phyloP scores from a whole-genome alignment of 2,113 vertebrate species.

The Kobus ellipsiprymnus region DNA sequence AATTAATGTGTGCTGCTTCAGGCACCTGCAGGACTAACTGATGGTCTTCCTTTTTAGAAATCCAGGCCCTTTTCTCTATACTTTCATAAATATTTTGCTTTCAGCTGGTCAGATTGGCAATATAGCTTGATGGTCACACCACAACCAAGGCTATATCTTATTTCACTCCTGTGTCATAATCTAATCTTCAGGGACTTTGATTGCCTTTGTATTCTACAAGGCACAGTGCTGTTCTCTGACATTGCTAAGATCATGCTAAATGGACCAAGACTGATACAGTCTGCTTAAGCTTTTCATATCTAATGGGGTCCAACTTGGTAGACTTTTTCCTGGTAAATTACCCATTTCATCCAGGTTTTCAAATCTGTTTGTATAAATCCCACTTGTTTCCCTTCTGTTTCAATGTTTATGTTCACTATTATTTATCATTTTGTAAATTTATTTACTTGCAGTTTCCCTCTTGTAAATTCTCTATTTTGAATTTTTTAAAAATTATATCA shows the following conservation, averaged over 20 bases:
- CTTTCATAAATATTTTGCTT: background rate
- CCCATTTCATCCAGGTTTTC: background rate
- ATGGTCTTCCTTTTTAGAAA: background rate
- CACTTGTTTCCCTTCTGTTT: background rate
- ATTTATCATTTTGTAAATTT: background rate
- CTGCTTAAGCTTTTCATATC: background rate
- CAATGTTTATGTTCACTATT: background rate
- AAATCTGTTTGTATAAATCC: background rate
- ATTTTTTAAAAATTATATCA: background rate
- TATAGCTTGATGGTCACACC: background rate
- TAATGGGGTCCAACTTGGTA: background rate
- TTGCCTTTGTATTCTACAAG: background rate
- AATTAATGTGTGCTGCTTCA: background rate
- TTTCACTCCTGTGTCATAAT: background rate
- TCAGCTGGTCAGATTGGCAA: background rate
- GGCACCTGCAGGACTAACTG: background rate
- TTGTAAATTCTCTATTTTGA: background rate
- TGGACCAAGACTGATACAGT: background rate
- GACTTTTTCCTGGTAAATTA: background rate
- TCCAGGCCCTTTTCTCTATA: background rate
- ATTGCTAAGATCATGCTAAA: background rate
- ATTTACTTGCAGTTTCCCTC: background rate
- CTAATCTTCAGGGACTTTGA: background rate
- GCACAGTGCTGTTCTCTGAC: background rate
- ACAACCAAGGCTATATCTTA: background rate